Base-by-base conservation (phyloP, 2,113 vertebrate species). In the Leptocoma aspasia region DNA sequence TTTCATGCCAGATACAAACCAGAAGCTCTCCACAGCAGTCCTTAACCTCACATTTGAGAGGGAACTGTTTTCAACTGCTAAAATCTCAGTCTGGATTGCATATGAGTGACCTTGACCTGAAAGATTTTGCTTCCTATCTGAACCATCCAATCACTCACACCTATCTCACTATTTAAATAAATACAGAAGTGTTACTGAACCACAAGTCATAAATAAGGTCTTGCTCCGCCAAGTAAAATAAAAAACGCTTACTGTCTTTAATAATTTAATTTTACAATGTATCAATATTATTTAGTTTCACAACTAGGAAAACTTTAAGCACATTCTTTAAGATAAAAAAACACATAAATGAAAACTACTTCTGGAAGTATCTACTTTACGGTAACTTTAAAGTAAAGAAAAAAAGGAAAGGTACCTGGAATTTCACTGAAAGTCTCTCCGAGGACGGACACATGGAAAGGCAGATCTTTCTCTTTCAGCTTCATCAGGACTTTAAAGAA, bases 401-500 rank as follows among this genome's bases (percentile, higher is more conserved):
- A 47, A 52, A 65, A 56, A 35, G 11, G 39, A 92, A 86, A 77
- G 5, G 59, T 98, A 99, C 99, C 99, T 99, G 99, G 99, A 97
- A 98, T 94, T 84, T 97, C 98, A 82, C 98, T 98, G 98, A 99
- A 99, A 97, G 98, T 98, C 98, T 99, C 99, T 95, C 99, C 99
- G 54, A 99, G 99, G 96, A 99, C 97, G 11, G 98, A 97, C 82
- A 99, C 98, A 14, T 98, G 97, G 98, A 99, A 99, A 98, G 88
- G 87, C 39, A 99, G 91, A 92, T 95, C 96, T 90, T 95, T 92
- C 57, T 99, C 98, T 95, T 99, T 99, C 94, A 98, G 98, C 96
- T 98, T 98, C 98, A 99, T 94, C 97, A 99, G 93, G 76, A 98
- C 97, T 98, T 99, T 98, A 98, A 99, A 99, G 98, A 99, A 99